phyloP scores from a whole-genome alignment of 2,797 vertebrate genomes.

The Momotus momota region DNA sequence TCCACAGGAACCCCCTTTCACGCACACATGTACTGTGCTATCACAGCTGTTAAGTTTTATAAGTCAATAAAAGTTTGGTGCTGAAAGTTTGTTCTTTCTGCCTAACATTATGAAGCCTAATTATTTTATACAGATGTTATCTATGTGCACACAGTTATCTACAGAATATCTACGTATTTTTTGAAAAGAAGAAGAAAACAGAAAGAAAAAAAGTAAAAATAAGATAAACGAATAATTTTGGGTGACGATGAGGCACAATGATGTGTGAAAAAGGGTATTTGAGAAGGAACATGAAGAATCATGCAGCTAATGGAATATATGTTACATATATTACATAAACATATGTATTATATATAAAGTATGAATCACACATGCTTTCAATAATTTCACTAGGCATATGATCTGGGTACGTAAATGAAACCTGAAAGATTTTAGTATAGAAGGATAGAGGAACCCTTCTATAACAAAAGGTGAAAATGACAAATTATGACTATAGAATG shows the following conservation, averaged over 20 bases:
- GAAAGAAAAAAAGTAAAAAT: not conserved
- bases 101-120: not conserved
- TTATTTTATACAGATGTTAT: not conserved
- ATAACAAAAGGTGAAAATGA: not conserved
- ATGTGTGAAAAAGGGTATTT: not conserved
- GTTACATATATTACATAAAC: not conserved
- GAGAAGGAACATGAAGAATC: not conserved
- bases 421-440: not conserved
- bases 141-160: not conserved
- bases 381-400: not conserved
- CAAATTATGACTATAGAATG: not conserved
- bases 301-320: not conserved
- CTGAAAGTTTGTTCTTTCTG: constrained; percentile 1
- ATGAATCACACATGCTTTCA: not conserved
- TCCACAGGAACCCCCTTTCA: not conserved
- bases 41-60: not conserved
- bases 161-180: not conserved
- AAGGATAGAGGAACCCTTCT: not conserved
- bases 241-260: not conserved
- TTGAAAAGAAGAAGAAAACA: not conserved
- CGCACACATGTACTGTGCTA: not conserved
- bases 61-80: not conserved
- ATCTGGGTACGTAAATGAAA: not conserved
- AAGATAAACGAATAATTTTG: not conserved
- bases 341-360: not conserved